Evolutionary conservation across 2,797 vertebrate species (phyloP).

Genomic region (Chlorospingus semifuscus): DNA sequence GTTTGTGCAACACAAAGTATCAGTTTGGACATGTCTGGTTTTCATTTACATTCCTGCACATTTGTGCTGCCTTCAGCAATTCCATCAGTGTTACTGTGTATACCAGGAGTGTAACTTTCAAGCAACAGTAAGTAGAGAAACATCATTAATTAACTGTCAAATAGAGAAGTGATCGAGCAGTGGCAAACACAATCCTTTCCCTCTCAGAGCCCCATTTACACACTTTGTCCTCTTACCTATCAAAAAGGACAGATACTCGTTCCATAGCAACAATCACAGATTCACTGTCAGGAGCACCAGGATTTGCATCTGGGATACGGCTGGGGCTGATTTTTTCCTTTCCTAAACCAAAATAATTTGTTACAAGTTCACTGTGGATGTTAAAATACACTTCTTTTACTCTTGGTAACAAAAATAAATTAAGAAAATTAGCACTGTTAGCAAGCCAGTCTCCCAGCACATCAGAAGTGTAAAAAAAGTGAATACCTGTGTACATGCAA

Average conservation of each 20-base stretch:
- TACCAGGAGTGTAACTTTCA: not conserved
- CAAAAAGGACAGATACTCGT: conserved; percentile 96
- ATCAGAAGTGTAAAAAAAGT: not conserved
- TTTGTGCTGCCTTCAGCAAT: conserved; percentile 37
- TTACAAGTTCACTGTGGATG: not conserved
- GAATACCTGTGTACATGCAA: conserved; percentile 98
- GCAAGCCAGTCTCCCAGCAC: not conserved
- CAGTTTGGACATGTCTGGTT: conserved; percentile 23
- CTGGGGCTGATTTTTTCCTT: conserved; percentile 95
- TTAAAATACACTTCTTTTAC: not conserved
- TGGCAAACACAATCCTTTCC: not conserved
- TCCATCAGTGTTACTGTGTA: not conserved
- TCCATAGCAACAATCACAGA: conserved; percentile 99
- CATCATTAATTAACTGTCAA: not conserved
- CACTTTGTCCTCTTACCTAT: conserved; percentile 81
- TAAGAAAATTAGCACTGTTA: not conserved
- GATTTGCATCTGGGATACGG: conserved; percentile 81
- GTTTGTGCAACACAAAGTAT: conserved; percentile 11
- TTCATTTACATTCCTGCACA: conserved; percentile 48
- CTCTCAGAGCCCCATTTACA: not conserved
- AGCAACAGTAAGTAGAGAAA: not conserved
- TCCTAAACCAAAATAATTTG: conserved; percentile 76
- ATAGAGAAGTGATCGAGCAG: not conserved
- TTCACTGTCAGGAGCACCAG: conserved; percentile 90
- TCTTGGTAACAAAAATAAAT: not conserved